Evolutionary conservation across 2,797 vertebrate species (phyloP), one percentile per base, ranked within the genome.

Genomic region (Macropodus opercularis): DNA sequence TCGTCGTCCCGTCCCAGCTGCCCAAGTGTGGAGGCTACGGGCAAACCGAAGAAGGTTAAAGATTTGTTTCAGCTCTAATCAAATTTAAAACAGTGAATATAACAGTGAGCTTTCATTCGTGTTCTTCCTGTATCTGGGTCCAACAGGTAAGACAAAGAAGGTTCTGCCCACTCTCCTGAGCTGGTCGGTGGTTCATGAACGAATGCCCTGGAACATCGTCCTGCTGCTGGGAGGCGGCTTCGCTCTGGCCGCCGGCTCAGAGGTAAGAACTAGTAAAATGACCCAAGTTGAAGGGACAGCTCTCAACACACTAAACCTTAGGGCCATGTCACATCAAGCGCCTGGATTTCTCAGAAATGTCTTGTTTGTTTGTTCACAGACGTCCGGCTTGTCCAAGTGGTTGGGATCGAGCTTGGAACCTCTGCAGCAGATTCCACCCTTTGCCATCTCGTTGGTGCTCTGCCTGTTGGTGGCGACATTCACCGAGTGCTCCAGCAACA

Each of bases 401-500:
- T 32, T 98, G 43, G 97, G 96, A 1, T 1, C 44, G 1, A 91
- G 90, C 12, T 79, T 98, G 62, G 68, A 91, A 0, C 95, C 96
- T 0, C 87, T 98, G 67, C 0, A 94, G 82, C 27, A 0, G 0
- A 88, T 98, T 39, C 94, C 96, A 0, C 29, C 83, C 0, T 80
- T 84, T 0, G 94, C 93, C 72, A 96, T 93, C 3, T 88, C 81
- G 0, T 0, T 97, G 8, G 21, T 98, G 10, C 53, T 98, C 23
- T 91, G 81, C 34, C 71, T 98, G 43, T 65, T 97, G 41, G 17
- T 96, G 11, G 95, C 94, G 12, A 80, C 72, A 11, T 95, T 98
- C 91, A 98, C 97, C 0, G 96, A 98, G 76, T 98, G 94, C 79
- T 89, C 95, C 83, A 98, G 96, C 85, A 98, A 98, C 2, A 95